phyloP scores from a whole-genome alignment of 2,888 invertebrate genomes.

The Drosophila stalkeri region DNA sequence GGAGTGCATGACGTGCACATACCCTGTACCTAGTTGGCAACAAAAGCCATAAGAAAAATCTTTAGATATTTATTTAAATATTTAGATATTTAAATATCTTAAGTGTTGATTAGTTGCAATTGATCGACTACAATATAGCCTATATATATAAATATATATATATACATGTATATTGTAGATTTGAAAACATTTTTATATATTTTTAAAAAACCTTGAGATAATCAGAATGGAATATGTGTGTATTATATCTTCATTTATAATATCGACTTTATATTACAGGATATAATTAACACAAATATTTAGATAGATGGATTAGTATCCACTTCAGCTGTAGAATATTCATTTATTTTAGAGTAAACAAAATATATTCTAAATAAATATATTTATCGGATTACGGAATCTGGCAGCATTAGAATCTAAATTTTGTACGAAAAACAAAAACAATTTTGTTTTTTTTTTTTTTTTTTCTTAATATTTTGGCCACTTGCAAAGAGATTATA shows the following conservation, averaged over 20 bases:
- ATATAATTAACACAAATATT: not conserved
- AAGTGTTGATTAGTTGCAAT: not conserved
- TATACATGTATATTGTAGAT: too few relatives aligned
- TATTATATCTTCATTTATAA: too few relatives aligned
- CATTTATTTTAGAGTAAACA: too few relatives aligned
- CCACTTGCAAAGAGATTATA: constrained; percentile 10
- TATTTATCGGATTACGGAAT: not conserved
- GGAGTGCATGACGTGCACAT: not conserved
- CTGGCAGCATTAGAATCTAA: not conserved
- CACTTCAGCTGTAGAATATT: too few relatives aligned
- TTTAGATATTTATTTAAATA: not conserved
- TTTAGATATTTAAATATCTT: not conserved
- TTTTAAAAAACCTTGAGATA: too few relatives aligned
- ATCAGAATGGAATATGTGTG: too few relatives aligned
- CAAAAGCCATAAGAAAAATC: not conserved
- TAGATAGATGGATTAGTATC: not conserved
- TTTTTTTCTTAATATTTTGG: not conserved
- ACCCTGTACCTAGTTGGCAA: not conserved
- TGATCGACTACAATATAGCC: not conserved
- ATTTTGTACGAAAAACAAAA: not conserved
- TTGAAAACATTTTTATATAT: too few relatives aligned
- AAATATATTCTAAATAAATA: too few relatives aligned
- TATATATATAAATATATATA: too few relatives aligned
- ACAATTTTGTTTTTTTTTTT: not conserved
- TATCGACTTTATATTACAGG: not conserved